Evolutionary conservation across 2,797 vertebrate species (phyloP).

Genomic region (Melanitta fusca): DNA sequence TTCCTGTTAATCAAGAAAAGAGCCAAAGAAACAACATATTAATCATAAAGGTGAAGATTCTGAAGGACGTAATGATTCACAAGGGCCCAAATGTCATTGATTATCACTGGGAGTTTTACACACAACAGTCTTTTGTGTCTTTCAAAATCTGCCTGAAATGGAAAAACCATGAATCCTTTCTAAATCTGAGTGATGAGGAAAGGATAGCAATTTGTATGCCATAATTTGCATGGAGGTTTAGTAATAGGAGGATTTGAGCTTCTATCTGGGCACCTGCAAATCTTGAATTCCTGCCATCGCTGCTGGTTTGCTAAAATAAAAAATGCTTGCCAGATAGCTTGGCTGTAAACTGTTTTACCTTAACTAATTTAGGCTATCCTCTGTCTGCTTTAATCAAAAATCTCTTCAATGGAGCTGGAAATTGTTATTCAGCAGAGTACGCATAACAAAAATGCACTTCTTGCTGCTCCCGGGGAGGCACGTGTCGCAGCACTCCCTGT

Average conservation of each 20-base stretch:
- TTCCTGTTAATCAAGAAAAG: conserved; percentile 27
- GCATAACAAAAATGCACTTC: neutral
- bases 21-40: neutral
- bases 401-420: neutral
- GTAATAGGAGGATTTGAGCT: neutral
- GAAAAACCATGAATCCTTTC: neutral
- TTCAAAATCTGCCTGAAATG: neutral
- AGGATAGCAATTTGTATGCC: neutral
- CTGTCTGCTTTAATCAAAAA: neutral
- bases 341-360: neutral
- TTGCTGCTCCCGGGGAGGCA: neutral
- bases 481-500: rapidly evolving
- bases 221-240: neutral
- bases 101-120: neutral
- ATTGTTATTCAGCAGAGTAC: neutral
- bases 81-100: neutral
- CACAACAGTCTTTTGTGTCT: neutral
- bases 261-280: conserved; percentile 59
- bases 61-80: neutral
- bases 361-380: neutral
- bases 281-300: conserved; percentile 40
- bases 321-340: neutral
- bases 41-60: neutral
- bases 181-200: neutral
- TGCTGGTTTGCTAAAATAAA: neutral